Conservation (phyloP, 2,888 invertebrate genomes). For the Trichacis sp. region DNA sequence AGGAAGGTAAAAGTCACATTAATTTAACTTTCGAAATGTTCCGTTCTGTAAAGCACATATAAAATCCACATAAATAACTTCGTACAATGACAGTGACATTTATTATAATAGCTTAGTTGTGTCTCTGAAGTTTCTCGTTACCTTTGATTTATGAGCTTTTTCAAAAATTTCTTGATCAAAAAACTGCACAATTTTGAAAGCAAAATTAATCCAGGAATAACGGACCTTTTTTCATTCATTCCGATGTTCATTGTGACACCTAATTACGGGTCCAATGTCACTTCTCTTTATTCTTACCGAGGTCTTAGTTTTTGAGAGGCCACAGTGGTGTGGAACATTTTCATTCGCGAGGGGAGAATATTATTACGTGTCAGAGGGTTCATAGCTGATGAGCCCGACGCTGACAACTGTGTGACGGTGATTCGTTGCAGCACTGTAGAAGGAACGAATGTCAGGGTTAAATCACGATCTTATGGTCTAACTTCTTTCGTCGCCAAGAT, state of each 20-base stretch:
- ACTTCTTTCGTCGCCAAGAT: background rate
- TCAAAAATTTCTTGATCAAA: too few relatives aligned
- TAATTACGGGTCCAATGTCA: background rate
- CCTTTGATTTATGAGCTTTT: too few relatives aligned
- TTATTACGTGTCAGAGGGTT: slow-evolving; percentile 18
- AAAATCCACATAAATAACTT: too few relatives aligned
- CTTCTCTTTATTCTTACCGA: slow-evolving; percentile 8
- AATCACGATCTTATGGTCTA: background rate
- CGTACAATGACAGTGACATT: too few relatives aligned
- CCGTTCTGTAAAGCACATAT: too few relatives aligned
- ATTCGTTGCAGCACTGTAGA: slow-evolving; percentile 9
- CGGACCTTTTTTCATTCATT: background rate
- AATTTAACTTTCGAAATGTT: too few relatives aligned
- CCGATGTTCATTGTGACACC: too few relatives aligned
- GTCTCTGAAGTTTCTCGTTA: too few relatives aligned
- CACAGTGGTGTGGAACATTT: background rate
- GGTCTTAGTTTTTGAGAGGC: background rate
- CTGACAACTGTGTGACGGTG: slow-evolving; percentile 15
- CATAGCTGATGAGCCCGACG: slow-evolving; percentile 7
- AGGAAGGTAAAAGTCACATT: too few relatives aligned
- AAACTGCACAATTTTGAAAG: too few relatives aligned
- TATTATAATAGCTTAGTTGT: too few relatives aligned
- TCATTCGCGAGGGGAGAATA: slow-evolving; percentile 15
- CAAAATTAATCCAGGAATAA: too few relatives aligned
- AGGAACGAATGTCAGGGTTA: slow-evolving; percentile 12